Conservation (phyloP, 1,140 invertebrate species). For the Orius insidiosus region DNA sequence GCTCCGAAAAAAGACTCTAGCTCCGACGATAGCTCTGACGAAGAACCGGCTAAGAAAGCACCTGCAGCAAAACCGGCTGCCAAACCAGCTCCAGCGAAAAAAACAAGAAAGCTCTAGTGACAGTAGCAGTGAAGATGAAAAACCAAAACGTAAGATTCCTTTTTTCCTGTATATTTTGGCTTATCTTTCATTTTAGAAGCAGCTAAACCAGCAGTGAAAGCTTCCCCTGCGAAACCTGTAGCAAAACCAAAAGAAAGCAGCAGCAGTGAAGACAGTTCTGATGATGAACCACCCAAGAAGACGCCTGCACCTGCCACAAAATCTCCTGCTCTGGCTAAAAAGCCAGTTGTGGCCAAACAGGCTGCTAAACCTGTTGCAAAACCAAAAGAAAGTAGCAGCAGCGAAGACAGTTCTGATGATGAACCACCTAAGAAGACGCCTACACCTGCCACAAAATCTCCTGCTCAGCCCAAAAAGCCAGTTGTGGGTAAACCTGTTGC, state of each 20-base stretch:
- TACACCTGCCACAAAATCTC: conserved; percentile 10
- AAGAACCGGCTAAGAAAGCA: too few relatives aligned
- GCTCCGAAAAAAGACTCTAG: background rate
- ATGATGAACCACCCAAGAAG: conserved; percentile 13
- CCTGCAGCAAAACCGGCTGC: too few relatives aligned
- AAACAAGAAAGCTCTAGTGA: conserved; percentile 29
- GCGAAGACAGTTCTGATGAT: conserved; percentile 26
- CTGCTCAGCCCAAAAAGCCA: background rate
- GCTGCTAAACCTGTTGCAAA: conserved; percentile 20
- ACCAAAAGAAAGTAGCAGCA: conserved; percentile 27
- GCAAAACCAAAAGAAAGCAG: conserved; percentile 14
- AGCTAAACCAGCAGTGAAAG: conserved; percentile 13
- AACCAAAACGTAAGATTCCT: conserved; percentile 6
- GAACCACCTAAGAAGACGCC: conserved; percentile 18
- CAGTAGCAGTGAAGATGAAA: conserved; percentile 25
- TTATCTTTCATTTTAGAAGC: conserved; percentile 9
- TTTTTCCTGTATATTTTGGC: background rate
- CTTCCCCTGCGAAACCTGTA: conserved; percentile 7
- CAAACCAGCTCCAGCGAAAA: conserved; percentile 20
- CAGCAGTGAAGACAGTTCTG: conserved; percentile 19
- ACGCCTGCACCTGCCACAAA: conserved; percentile 18
- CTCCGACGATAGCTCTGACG: too few relatives aligned
- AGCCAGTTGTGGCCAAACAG: conserved; percentile 17
- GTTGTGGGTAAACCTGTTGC: conserved; percentile 5
- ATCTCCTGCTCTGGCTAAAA: conserved; percentile 11